These are phyloP conservation scores for Limonius californicus DNA, from an alignment of 1,140 invertebrate species.

Conservation along the genomic window DNA sequence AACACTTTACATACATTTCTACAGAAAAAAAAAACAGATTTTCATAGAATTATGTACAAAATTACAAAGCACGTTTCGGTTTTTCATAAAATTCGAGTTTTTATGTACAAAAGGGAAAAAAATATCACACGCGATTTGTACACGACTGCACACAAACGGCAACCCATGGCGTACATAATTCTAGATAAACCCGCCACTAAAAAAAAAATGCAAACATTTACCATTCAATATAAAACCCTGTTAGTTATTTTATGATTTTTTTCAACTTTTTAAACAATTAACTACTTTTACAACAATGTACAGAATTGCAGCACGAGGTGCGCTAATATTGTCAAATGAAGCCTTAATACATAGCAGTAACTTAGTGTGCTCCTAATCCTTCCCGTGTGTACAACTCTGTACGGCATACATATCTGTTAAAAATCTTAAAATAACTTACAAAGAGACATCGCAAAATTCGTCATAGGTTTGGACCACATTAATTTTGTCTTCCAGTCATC, in stretches of 20 bases:
- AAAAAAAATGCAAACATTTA: conserved; percentile 6
- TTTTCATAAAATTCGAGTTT: conserved; percentile 8
- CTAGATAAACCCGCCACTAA: not conserved
- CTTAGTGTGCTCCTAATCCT: not conserved
- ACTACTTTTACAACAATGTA: conserved; percentile 5
- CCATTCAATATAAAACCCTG: conserved; percentile 5
- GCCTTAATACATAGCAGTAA: not conserved
- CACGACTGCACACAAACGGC: not conserved
- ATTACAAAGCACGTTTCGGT: not conserved
- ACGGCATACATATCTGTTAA: not conserved
- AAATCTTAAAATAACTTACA: conserved; percentile 13
- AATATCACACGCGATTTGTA: conserved; percentile 12
- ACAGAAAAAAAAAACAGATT: conserved; percentile 11
- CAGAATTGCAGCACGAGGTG: not conserved
- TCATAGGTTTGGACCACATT: conserved; percentile 11
- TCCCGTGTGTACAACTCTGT: conserved; percentile 6
- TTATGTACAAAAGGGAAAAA: conserved; percentile 5
- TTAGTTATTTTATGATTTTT: conserved; percentile 7
- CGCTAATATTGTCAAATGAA: conserved; percentile 8
- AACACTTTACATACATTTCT: conserved; percentile 10
- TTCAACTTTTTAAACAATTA: not conserved
- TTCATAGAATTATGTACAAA: conserved; percentile 18
- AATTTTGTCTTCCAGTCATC: not conserved
- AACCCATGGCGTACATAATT: conserved; percentile 12
- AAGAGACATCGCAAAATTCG: conserved; percentile 12